Evolutionary conservation across 2,113 vertebrate genomes (phyloP).

Genomic region (Carassius auratus): DNA sequence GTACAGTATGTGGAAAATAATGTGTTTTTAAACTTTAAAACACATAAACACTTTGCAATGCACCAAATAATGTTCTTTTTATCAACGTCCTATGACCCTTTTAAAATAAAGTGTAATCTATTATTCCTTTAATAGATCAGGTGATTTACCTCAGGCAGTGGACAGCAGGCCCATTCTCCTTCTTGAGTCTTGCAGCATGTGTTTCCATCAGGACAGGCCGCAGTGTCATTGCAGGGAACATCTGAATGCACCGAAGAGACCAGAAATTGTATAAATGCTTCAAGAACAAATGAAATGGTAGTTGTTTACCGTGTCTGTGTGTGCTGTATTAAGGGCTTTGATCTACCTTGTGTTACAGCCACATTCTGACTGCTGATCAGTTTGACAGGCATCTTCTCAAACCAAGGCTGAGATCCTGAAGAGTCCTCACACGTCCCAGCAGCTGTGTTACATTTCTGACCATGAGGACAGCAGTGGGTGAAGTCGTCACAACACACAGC

Average conservation of each 20-base stretch:
- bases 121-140: background rate
- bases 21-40: too few species aligned
- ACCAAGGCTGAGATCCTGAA: slow-evolving; percentile 52
- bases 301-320: background rate
- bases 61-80: too few species aligned
- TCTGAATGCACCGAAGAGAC: background rate
- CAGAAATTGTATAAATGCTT: slow-evolving; percentile 17
- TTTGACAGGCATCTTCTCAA: slow-evolving; percentile 63
- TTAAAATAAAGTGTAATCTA: too few species aligned
- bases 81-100: too few species aligned
- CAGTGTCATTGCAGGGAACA: slow-evolving; percentile 42
- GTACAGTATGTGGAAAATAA: too few species aligned
- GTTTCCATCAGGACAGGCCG: slow-evolving; percentile 51
- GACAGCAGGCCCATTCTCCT: slow-evolving; percentile 65
- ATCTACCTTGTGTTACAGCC: background rate
- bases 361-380: slow-evolving; percentile 20
- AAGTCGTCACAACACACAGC: slow-evolving; percentile 79
- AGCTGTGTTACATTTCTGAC: slow-evolving; percentile 67
- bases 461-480: slow-evolving; percentile 78
- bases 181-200: slow-evolving; percentile 61
- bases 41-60: too few species aligned
- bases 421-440: slow-evolving; percentile 59
- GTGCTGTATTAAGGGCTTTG: background rate
- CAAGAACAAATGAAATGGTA: background rate
- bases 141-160: slow-evolving; percentile 54